phyloP scores from a whole-genome alignment of 2,797 vertebrate species.

The Streptopelia turtur region DNA sequence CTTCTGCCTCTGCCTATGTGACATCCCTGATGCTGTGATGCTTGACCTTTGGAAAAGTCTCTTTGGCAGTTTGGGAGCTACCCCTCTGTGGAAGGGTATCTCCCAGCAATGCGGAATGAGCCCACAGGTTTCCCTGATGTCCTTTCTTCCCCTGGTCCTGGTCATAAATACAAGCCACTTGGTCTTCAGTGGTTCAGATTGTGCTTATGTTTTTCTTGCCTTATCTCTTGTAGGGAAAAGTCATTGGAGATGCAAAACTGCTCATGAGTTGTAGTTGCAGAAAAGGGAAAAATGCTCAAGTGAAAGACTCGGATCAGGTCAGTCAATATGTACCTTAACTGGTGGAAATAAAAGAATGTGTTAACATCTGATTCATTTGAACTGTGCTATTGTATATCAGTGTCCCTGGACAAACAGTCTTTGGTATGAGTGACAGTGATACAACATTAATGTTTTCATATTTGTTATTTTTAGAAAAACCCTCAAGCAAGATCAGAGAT shows the following conservation, averaged over 20 bases:
- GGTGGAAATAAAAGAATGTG: neutral
- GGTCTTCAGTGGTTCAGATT: neutral
- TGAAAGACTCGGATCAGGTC: constrained; percentile 65
- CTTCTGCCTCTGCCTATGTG: neutral
- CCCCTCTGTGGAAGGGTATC: neutral
- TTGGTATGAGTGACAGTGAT: neutral
- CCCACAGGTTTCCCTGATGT: neutral
- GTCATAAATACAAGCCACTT: neutral
- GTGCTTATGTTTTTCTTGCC: constrained; percentile 6
- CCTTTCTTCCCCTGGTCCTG: neutral
- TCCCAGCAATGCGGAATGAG: neutral
- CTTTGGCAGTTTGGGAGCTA: neutral
- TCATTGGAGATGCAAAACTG: constrained; percentile 61
- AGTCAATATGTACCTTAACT: constrained; percentile 6
- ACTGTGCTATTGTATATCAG: neutral
- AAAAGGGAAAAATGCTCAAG: constrained; percentile 60
- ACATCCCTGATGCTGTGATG: neutral
- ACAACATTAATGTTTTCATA: neutral
- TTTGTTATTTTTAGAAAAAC: constrained; percentile 12
- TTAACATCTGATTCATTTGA: neutral
- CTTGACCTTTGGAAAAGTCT: neutral
- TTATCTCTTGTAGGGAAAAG: constrained; percentile 64
- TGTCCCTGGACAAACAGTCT: neutral
- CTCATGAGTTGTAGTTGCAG: constrained; percentile 67
- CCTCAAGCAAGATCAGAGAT: neutral